Evolutionary conservation across 2,888 invertebrate genomes (phyloP), one percentile per base, ranked within the genome.

Genomic region (Nowickia ferox): DNA sequence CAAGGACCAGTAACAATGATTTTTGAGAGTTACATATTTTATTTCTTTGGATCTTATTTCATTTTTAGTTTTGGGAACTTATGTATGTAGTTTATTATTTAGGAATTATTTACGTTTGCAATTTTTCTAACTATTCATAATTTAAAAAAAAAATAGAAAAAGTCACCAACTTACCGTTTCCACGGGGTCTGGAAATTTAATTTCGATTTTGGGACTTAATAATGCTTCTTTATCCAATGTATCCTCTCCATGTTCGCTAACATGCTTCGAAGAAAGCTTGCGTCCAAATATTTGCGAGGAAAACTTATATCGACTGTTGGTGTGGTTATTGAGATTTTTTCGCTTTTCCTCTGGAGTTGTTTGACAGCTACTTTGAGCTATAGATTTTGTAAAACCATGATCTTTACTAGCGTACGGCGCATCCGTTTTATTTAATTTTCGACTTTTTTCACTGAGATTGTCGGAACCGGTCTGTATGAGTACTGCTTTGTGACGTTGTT

Each of bases 181-280:
- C n/a, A 89, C 87, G 22, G 88, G 88, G 75, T 89, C 89, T 10
- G 88, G 89, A 72, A 88, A 77, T 82, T 88, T 89, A 0, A 86
- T 83, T 59, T 89, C 89, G 15, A 87, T 87, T 76, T 89, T 89
- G 9, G 88, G 87, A 42, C 89, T 89, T n/a, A 89, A 87, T 1
- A 89, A 79, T 9, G 89, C 89, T 44, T 89, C 89, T 61, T 89
- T 89, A 55, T 89, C 89, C 61, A 89, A 68, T 57, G 88, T 87
- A 22, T 89, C 89, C 30, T 89, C 89, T 57, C 87, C 88, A 9
- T 85, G 87, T 66, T 89, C 89, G 5, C 82, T 87, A 11, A 86
- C 86, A 66, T 84, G 88, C 19, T 57, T 84, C 13, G 86, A 86
- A 1, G 84, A 78, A 3, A 83, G 83, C 42, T 87, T 88, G 55